Conservation (phyloP, 2,797 vertebrate genomes). For the Uromys caudimaculatus region DNA sequence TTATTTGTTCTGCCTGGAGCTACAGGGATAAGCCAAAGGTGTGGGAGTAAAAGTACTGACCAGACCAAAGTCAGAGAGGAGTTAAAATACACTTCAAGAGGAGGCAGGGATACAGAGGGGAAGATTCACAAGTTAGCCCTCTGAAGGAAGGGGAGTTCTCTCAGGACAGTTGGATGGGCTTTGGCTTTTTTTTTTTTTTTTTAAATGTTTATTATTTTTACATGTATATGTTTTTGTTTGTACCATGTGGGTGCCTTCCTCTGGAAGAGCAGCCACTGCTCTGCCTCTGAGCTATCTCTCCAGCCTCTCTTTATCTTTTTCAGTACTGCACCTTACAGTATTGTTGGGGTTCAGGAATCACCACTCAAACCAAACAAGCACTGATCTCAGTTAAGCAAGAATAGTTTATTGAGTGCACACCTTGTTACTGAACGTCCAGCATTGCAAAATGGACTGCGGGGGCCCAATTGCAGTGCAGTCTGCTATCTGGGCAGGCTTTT, state of each 20-base stretch:
- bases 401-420: no score
- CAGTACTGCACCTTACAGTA: not conserved
- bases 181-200: no score
- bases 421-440: no score
- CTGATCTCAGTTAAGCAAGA: no score
- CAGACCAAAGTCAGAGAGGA: not conserved
- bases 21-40: not conserved
- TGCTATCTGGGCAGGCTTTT: no score
- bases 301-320: not conserved
- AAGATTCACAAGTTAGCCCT: not conserved
- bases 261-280: not conserved
- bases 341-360: no score
- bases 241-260: no score
- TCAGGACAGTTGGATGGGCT: not conserved
- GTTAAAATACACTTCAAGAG: not conserved
- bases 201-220: not conserved
- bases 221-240: not conserved
- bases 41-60: not conserved
- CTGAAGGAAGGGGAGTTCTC: not conserved
- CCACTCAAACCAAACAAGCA: no score
- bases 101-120: not conserved
- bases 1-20: not conserved
- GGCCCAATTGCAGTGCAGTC: no score
- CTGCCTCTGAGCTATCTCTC: not conserved
- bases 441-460: no score